These are phyloP conservation scores for Acropora yongei DNA, from an alignment of 64 coral and sea anemone genomes.

Conservation along the genomic window DNA sequence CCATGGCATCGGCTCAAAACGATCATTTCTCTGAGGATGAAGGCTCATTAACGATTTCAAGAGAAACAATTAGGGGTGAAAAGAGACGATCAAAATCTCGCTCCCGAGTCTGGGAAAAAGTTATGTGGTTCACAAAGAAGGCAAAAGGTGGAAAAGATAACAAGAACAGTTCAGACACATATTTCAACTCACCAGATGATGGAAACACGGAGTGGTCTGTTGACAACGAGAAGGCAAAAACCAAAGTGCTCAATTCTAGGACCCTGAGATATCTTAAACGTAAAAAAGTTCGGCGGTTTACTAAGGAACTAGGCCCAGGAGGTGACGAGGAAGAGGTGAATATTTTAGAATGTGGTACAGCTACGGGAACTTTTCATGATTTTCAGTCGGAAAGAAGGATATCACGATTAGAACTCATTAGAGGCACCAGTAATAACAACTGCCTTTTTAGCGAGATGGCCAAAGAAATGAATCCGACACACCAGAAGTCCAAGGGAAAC, in stretches of 20 bases:
- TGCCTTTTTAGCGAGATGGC: constrained; percentile 78
- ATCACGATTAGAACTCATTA: neutral
- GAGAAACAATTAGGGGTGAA: neutral
- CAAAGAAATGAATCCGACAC: constrained; percentile 61
- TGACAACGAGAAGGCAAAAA: constrained; percentile 32
- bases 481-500: constrained; percentile 45
- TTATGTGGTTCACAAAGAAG: constrained; percentile 87
- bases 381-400: constrained; percentile 61
- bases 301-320: constrained; percentile 16
- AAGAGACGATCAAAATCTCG: constrained; percentile 69
- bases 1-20: constrained; percentile 25
- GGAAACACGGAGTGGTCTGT: neutral
- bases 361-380: constrained; percentile 92
- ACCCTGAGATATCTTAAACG: constrained; percentile 76
- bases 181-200: constrained; percentile 7
- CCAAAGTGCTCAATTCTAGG: constrained; percentile 62
- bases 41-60: neutral
- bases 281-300: constrained; percentile 65
- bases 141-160: constrained; percentile 75
- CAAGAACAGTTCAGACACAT: constrained; percentile 37
- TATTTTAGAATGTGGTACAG: constrained; percentile 61
- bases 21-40: constrained; percentile 17
- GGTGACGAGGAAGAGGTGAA: constrained; percentile 10
- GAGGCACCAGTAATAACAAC: neutral
- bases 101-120: constrained; percentile 93